These are phyloP conservation scores for Labeo catla DNA, from an alignment of 2,113 vertebrate genomes.

Conservation along the genomic window DNA sequence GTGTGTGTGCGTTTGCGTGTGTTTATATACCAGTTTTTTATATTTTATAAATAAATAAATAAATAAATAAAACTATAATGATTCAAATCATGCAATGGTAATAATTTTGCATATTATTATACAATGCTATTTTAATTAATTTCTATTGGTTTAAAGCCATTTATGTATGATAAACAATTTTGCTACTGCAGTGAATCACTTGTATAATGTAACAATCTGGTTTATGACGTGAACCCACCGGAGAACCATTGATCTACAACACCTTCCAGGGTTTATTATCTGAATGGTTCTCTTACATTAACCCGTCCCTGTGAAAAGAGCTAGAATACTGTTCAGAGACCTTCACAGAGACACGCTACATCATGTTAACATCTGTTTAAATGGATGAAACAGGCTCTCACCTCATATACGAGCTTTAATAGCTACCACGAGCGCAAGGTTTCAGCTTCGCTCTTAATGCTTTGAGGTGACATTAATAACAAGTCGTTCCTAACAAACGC, in stretches of 20 bases:
- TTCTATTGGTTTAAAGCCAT: background rate
- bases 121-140: background rate
- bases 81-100: background rate
- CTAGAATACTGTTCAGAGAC: constrained; percentile 4
- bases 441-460: constrained; percentile 25
- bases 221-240: background rate
- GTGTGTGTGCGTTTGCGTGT: too few species aligned
- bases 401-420: background rate
- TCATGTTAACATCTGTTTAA: constrained; percentile 37
- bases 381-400: constrained; percentile 20
- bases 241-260: constrained; percentile 18
- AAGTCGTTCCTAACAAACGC: constrained; percentile 3
- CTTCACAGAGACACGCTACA: constrained; percentile 3
- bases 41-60: too few species aligned
- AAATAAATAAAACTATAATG: background rate
- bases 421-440: background rate
- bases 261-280: background rate
- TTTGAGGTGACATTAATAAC: constrained; percentile 41
- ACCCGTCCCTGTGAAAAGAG: background rate
- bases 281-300: constrained; percentile 12
- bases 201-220: background rate
- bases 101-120: background rate
- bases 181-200: background rate
- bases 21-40: too few species aligned
- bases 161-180: background rate